Evolutionary conservation across 2,797 vertebrate genomes (phyloP).

Genomic region (Galagoides demidoff): DNA sequence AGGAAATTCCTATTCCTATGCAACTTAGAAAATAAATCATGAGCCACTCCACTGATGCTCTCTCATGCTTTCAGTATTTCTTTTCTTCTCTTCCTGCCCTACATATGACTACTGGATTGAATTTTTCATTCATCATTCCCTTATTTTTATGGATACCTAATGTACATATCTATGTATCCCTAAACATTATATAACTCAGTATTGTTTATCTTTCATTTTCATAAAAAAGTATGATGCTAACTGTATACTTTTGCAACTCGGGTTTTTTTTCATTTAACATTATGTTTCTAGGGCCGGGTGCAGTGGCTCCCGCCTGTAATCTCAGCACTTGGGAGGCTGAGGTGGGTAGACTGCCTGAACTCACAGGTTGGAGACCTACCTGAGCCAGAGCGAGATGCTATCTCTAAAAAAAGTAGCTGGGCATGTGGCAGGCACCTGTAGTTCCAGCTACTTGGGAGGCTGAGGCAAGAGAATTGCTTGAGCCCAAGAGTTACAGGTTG

Average conservation of each 20-base stretch:
- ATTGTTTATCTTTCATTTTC: neutral
- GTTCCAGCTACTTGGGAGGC: no score
- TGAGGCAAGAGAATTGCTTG: no score
- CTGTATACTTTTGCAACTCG: neutral
- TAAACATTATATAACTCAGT: neutral
- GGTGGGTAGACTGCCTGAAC: no score
- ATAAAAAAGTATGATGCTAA: neutral
- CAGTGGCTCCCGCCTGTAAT: no score
- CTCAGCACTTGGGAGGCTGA: no score
- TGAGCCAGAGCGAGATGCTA: no score
- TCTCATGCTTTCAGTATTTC: neutral
- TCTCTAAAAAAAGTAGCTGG: no score
- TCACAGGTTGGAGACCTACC: no score
- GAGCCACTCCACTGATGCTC: accelerated
- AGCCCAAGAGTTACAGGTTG: no score
- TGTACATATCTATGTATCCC: neutral
- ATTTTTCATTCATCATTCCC: neutral
- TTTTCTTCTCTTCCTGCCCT: neutral
- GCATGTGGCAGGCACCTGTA: no score
- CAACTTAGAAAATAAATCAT: neutral
- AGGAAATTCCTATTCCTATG: no score
- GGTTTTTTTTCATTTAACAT: neutral
- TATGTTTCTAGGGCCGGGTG: neutral
- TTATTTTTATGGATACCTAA: neutral
- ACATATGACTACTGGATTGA: neutral